A percentile compares a stretch with the other conserved stretches of the same genome.
Evolutionary conservation across 2,888 invertebrate genomes (phyloP).

Genomic region (Kryphioiulus occultus): DNA sequence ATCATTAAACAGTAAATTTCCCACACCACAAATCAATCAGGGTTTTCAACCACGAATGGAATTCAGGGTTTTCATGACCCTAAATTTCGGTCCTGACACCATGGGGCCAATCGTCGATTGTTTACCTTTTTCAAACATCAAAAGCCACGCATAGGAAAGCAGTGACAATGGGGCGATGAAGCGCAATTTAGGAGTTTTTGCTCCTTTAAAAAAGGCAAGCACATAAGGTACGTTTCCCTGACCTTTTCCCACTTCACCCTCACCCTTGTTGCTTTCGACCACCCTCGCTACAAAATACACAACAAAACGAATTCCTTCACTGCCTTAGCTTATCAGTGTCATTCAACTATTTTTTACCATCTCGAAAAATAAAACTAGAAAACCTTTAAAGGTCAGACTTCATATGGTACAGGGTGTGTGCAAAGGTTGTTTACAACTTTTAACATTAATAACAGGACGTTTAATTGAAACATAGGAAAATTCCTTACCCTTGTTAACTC

Average conservation of each 20-base stretch:
- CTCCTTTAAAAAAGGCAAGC: neutral
- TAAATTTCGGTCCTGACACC: neutral
- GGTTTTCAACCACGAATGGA: neutral
- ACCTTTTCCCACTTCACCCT: constrained; percentile 28
- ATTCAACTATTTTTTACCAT: neutral
- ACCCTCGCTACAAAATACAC: constrained; percentile 31
- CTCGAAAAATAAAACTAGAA: neutral
- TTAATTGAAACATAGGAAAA: too few relatives aligned
- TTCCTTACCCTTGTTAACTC: too few relatives aligned
- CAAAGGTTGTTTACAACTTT: neutral
- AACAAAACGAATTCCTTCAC: constrained; percentile 15
- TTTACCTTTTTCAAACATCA: constrained; percentile 3
- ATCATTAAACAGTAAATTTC: too few relatives aligned
- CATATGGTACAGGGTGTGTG: neutral
- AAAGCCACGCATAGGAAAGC: neutral
- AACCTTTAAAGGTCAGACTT: constrained; percentile 25
- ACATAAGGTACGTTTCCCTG: constrained; percentile 3
- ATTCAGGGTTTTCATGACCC: neutral
- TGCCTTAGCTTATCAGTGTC: neutral
- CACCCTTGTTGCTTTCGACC: neutral
- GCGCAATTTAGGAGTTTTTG: neutral
- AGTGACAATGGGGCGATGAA: neutral
- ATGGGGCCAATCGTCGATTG: neutral
- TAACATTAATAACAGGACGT: too few relatives aligned
- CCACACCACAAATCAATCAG: neutral